Base-by-base conservation (phyloP, 2,113 vertebrate species). In the Hoplias malabaricus region DNA sequence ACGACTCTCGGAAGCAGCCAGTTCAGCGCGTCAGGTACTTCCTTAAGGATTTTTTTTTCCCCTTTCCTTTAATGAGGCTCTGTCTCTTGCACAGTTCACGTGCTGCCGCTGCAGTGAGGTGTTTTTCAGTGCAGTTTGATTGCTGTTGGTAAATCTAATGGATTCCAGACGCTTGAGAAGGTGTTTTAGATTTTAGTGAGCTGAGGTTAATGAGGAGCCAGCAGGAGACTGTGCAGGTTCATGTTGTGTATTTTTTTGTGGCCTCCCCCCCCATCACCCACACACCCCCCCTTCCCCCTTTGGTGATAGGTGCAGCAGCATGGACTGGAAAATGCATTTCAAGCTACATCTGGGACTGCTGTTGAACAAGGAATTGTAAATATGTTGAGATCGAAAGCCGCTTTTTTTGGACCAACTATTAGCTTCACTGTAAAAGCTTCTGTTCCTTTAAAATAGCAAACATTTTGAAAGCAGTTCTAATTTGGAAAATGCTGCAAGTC, bases 1-100 rank as follows among this genome's bases (percentile, higher is more conserved):
- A 99, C 96, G 6, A 99, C 97, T 1, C 91, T 98, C 40, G 97
- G 95, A 88, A 99, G 98, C 93, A 98, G 98, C 90, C 97, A 96
- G 87, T 99, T 99, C 92, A 96, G 91, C 90, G 90, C 97, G 88
- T 89, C 97, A 96, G 98, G 98, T 99, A 86, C 73, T 76, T 80
- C 38, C 70, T 80, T 76, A 77, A 29, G 53, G 31, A 81, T 67
- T 80, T 29, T 14, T 38, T 42, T 75, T 5, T 65, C n/a, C n/a
- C n/a, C n/a, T 16, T 48, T 23, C 27, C 25, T 69, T 76, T 36
- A 69, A 77, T 56, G 65, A 80, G 25, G 36, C 25, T 21, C 25
- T 50, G 66, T 42, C 72, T 83, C 36, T 67, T 23, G 61, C 43
- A 31, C 31, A 40, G 50, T 65, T 75, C 67, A 62, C 7, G 42